phyloP scores from a whole-genome alignment of 1,140 invertebrate genomes.

The Drosophila repletoides region DNA sequence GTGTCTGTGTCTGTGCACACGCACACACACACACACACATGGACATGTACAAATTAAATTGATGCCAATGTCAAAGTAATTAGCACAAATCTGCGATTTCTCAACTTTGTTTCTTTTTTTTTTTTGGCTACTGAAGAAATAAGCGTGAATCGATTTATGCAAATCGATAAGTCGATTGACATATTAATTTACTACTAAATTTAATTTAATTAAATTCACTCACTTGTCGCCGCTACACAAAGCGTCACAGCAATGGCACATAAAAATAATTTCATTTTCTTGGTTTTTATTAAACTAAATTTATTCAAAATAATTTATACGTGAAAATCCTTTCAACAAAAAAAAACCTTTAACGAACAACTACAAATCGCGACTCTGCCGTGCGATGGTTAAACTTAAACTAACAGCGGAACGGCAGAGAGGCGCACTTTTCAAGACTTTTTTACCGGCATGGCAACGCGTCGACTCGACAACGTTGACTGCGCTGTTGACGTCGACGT shows the following conservation, averaged over 20 bases:
- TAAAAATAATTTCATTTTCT: conserved; percentile 78
- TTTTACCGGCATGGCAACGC: conserved; percentile 60
- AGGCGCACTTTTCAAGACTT: conserved; percentile 82
- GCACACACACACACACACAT: neutral
- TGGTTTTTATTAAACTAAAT: conserved; percentile 31
- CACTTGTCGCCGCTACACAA: conserved; percentile 73
- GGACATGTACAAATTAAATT: conserved; percentile 8
- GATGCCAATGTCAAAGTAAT: conserved; percentile 66
- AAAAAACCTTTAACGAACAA: conserved; percentile 36
- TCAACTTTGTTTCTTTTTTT: neutral
- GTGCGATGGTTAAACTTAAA: conserved; percentile 80
- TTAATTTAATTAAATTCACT: conserved; percentile 51
- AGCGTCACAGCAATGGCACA: conserved; percentile 72
- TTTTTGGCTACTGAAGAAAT: neutral
- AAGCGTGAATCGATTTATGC: neutral
- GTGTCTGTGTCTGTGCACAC: no score
- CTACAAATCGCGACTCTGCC: conserved; percentile 66
- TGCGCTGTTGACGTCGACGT: conserved; percentile 72
- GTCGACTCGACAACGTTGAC: conserved; percentile 85
- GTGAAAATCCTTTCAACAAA: conserved; percentile 11
- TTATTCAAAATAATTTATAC: conserved; percentile 3
- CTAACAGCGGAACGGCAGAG: conserved; percentile 68
- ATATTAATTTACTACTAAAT: neutral
- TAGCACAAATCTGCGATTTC: conserved; percentile 56
- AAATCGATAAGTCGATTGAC: conserved; percentile 25